Evolutionary conservation across 2,888 invertebrate genomes (phyloP), one percentile per base, ranked within the genome.

Genomic region (Lasioglossum leucozonium): DNA sequence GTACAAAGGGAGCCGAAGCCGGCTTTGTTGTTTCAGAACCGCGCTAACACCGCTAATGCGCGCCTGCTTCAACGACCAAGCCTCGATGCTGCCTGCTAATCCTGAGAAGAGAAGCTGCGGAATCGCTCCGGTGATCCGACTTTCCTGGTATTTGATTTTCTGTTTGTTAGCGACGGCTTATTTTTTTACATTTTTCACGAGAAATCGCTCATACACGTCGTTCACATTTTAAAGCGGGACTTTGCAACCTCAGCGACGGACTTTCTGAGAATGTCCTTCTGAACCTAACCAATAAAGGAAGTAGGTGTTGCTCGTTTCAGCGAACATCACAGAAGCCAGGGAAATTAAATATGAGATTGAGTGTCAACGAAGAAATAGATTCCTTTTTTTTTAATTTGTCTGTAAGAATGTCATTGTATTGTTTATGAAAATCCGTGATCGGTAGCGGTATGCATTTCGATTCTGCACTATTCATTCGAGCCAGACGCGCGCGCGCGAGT

Each of bases 1-100:
- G 82, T 90, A 92, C 90, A 92, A 93, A 93, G 92, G 91, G 90
- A 89, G 88, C 89, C 89, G 90, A 92, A 92, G 91, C 89, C 88
- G 89, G 91, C 93, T 93, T 93, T 92, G 92, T 93, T 93, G 92
- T 93, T 93, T 91, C 89, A 90, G 90, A 89, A 87, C 82, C 89
- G 89, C 82, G 88, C 81, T 83, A 85, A 82, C 84, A 73, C 87
- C 55, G 84, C 37, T 82, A 84, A 86, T 86, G 69, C 77, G 69
- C 79, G 80, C 78, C 80, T 81, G 75, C 47, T 81, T 72, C 78
- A 55, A 72, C 77, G 74, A 75, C 77, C 78, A 72, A 44, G 47
- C 71, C 78, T 37, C 71, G 62, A 77, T 81, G 86, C 77, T 83
- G 84, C 77, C 83, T 81, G 85, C 88, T 91, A 91, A 92, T 91